Conservation (phyloP, 2,113 vertebrate genomes). For the Aptenodytes patagonicus region DNA sequence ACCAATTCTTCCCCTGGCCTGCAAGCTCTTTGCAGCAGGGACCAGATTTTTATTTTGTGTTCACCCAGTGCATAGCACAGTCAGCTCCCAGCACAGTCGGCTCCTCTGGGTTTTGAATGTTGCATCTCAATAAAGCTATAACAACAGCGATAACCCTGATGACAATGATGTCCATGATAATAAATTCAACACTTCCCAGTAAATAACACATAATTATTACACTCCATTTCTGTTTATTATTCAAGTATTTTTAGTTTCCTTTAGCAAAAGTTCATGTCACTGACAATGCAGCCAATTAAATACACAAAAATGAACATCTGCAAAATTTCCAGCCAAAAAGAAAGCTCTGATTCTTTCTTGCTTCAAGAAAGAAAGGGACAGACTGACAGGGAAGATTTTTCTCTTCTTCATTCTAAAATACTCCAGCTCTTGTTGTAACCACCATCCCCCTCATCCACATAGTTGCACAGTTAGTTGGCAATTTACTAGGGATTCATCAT, state of each 20-base stretch:
- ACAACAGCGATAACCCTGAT: not conserved
- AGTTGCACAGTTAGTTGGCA: not conserved
- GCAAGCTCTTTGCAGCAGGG: not conserved
- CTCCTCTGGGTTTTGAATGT: not conserved
- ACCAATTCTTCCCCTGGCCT: not conserved
- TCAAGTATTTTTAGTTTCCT: slow-evolving; percentile 33
- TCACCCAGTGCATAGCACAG: not conserved
- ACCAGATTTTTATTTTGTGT: not conserved
- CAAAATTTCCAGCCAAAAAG: not conserved
- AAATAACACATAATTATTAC: slow-evolving; percentile 28
- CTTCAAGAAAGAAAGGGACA: not conserved
- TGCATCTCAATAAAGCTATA: not conserved
- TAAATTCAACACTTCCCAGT: slow-evolving; percentile 29
- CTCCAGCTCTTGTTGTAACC: not conserved
- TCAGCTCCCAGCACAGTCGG: not conserved
- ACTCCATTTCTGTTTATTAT: slow-evolving; percentile 21
- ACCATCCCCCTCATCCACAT: not conserved
- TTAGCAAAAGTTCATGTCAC: slow-evolving; percentile 34
- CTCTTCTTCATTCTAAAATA: not conserved
- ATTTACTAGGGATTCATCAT: not conserved
- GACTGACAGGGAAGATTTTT: not conserved
- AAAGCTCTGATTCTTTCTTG: not conserved
- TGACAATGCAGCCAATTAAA: slow-evolving; percentile 16
- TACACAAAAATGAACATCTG: slow-evolving; percentile 29
- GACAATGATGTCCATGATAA: not conserved